Evolutionary conservation across 2,888 invertebrate species (phyloP).

Genomic region (Steinernema hermaphroditum): DNA sequence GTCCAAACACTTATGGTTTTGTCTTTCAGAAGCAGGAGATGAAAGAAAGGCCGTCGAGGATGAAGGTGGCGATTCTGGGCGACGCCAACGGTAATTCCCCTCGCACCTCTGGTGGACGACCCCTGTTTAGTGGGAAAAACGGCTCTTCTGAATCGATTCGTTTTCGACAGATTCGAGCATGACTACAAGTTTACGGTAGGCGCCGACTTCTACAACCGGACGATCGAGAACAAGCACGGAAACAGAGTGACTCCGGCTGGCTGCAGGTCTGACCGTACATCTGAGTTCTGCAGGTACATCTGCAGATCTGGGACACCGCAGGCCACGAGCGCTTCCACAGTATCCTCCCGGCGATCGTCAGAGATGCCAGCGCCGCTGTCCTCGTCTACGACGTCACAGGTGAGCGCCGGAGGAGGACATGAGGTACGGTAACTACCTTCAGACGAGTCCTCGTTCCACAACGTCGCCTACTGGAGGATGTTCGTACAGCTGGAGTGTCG

Average conservation of each 20-base stretch:
- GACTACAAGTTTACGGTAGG: conserved; percentile 16
- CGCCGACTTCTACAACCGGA: not conserved
- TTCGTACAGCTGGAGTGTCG: conserved; percentile 1
- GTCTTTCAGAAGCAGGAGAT: too few relatives aligned
- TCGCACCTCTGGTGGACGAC: too few relatives aligned
- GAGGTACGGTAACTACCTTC: too few relatives aligned
- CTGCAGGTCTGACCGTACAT: too few relatives aligned
- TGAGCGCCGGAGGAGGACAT: not conserved
- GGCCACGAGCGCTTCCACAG: conserved; percentile 20
- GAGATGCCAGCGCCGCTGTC: not conserved
- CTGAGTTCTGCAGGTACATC: not conserved
- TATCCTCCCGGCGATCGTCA: not conserved
- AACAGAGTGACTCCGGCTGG: not conserved
- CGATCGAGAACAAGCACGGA: not conserved
- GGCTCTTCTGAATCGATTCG: not conserved
- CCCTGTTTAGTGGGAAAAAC: not conserved
- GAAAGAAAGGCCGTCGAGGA: not conserved
- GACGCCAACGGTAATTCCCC: not conserved
- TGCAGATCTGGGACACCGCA: conserved; percentile 11
- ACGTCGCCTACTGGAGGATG: conserved; percentile 14
- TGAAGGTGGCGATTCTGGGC: conserved; percentile 8
- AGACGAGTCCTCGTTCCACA: not conserved
- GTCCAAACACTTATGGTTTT: too few relatives aligned
- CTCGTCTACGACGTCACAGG: not conserved
- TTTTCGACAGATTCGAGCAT: not conserved